Conservation (phyloP, 35 echinoderm and acorn worm species). For the Heliocidaris tuberculata region DNA sequence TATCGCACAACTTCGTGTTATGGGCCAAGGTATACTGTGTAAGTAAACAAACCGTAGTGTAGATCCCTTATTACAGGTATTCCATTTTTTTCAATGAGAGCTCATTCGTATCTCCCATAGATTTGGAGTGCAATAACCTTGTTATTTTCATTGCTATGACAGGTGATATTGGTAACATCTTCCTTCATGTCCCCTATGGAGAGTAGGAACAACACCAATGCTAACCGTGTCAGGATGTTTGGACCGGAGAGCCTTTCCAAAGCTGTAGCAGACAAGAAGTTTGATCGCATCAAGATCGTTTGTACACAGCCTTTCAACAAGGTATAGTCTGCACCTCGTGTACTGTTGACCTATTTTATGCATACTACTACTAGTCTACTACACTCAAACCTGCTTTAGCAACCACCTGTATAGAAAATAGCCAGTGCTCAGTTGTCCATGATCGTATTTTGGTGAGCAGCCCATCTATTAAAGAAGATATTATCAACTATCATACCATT, state of each 20-base stretch:
- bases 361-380: too few species aligned
- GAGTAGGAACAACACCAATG: slow-evolving; percentile 82
- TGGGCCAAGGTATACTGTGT: too few species aligned
- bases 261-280: slow-evolving; percentile 66
- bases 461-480: too few species aligned
- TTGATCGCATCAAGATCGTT: slow-evolving; percentile 91
- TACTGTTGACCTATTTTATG: not conserved
- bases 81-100: too few species aligned
- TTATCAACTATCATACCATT: too few species aligned
- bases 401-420: not conserved
- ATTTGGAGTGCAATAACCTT: too few species aligned
- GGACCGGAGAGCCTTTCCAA: slow-evolving; percentile 89
- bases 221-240: slow-evolving; percentile 90
- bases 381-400: too few species aligned
- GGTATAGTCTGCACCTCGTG: slow-evolving; percentile 15
- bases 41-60: too few species aligned
- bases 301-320: slow-evolving; percentile 98
- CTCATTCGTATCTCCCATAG: too few species aligned
- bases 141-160: slow-evolving; percentile 2
- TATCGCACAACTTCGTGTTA: too few species aligned
- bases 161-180: slow-evolving; percentile 93
- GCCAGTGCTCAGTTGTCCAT: not conserved
- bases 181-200: slow-evolving; percentile 98
- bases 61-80: too few species aligned
- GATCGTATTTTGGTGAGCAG: too few species aligned